These are phyloP conservation scores for Chlorops oryzae DNA, from an alignment of 1,140 invertebrate genomes.

Conservation along the genomic window DNA sequence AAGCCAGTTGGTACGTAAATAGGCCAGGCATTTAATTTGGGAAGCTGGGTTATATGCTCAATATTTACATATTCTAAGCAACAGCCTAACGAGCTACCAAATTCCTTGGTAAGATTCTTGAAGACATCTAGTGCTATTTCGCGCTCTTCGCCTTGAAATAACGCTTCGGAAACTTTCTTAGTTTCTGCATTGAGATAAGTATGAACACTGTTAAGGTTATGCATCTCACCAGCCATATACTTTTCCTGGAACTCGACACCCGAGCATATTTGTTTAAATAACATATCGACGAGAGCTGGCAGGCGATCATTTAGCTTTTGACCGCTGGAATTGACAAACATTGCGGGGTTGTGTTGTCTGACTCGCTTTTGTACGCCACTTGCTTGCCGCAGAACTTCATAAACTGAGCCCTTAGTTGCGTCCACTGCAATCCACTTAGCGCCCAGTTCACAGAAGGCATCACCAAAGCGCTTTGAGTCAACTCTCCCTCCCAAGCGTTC, in stretches of 20 bases:
- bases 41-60: conserved; percentile 31
- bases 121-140: conserved; percentile 32
- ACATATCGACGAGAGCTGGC: conserved; percentile 29
- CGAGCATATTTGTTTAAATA: conserved; percentile 33
- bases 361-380: conserved; percentile 30
- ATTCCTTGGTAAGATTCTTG: conserved; percentile 39
- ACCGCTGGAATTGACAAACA: conserved; percentile 8
- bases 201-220: conserved; percentile 37
- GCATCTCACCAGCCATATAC: conserved; percentile 25
- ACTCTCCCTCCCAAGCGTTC: conserved; percentile 70
- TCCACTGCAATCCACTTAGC: conserved; percentile 48
- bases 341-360: conserved; percentile 12
- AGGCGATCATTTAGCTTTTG: conserved; percentile 14
- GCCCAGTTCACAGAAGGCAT: conserved; percentile 66
- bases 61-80: conserved; percentile 41
- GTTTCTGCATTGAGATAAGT: conserved; percentile 37
- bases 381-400: conserved; percentile 32
- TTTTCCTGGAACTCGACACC: conserved; percentile 28
- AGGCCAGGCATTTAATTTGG: conserved; percentile 17
- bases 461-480: conserved; percentile 66
- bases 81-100: conserved; percentile 36
- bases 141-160: conserved; percentile 25
- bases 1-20: conserved; percentile 46
- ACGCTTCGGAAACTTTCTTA: conserved; percentile 21
- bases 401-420: conserved; percentile 33